These are phyloP conservation scores for Drosophila ustulata DNA, from an alignment of 2,888 invertebrate species.

Conservation along the genomic window DNA sequence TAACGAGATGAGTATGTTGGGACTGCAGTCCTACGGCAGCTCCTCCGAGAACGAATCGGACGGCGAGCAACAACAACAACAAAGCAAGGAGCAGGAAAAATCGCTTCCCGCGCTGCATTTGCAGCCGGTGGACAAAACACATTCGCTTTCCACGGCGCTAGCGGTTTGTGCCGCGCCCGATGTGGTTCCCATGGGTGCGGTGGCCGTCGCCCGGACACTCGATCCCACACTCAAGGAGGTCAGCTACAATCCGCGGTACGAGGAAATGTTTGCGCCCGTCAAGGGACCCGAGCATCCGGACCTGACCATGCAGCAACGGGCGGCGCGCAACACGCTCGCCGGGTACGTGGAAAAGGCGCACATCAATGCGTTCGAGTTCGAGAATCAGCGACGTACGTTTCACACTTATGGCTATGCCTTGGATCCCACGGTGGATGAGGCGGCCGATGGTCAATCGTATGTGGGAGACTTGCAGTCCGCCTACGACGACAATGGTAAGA, in stretches of 20 bases:
- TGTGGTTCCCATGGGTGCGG: conserved; percentile 92
- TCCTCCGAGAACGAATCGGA: conserved; percentile 89
- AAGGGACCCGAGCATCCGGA: conserved; percentile 97
- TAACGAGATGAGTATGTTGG: conserved; percentile 87
- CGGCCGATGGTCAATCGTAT: conserved; percentile 85
- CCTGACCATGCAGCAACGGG: conserved; percentile 94
- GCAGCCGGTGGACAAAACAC: conserved; percentile 86
- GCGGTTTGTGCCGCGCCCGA: conserved; percentile 93
- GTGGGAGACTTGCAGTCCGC: conserved; percentile 89
- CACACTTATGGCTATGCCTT: conserved; percentile 97
- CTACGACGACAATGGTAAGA: conserved; percentile 91
- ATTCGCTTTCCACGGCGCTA: conserved; percentile 88
- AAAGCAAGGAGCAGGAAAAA: conserved; percentile 10
- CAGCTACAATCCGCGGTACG: conserved; percentile 95
- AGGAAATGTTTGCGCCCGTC: conserved; percentile 96
- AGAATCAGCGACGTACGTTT: conserved; percentile 97
- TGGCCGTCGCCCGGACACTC: conserved; percentile 89
- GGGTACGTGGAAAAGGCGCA: conserved; percentile 98
- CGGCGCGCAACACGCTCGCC: conserved; percentile 95
- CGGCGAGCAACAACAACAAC: conserved; percentile 58
- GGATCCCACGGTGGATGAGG: conserved; percentile 94
- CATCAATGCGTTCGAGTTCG: conserved; percentile 98
- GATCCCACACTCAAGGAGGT: conserved; percentile 94
- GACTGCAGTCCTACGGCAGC: conserved; percentile 90
- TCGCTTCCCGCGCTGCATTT: conserved; percentile 85